Conservation (phyloP, 2,888 invertebrate species). For the Apamea monoglypha region DNA sequence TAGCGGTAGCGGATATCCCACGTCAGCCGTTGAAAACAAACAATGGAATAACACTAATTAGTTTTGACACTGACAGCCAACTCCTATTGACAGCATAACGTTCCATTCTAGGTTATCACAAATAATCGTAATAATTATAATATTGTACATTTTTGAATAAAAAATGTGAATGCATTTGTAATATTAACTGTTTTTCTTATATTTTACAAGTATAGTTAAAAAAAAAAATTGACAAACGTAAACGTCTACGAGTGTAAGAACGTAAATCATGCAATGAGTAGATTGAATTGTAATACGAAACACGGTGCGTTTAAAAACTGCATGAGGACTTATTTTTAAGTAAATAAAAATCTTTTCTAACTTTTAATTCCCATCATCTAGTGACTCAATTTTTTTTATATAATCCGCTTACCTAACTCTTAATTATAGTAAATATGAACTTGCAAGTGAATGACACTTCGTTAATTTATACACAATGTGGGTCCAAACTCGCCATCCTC, state of each 20-base stretch:
- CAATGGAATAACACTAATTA: neutral
- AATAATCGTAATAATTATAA: neutral
- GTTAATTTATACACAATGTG: too few species aligned
- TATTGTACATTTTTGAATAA: neutral
- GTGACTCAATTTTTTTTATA: neutral
- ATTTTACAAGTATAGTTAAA: neutral
- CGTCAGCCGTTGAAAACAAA: neutral
- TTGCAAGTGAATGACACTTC: too few species aligned
- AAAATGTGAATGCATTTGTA: slow-evolving; percentile 2
- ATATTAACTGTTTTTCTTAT: neutral
- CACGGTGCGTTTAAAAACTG: neutral
- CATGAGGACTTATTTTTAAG: neutral
- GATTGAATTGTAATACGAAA: neutral
- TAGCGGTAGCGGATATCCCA: neutral
- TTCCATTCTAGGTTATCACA: neutral
- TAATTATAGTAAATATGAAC: too few species aligned
- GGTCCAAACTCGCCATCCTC: neutral
- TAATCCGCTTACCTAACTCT: too few species aligned
- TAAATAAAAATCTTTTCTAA: slow-evolving; percentile 1
- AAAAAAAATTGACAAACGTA: neutral
- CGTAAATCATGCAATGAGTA: neutral
- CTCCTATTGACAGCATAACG: neutral
- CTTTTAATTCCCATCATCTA: neutral
- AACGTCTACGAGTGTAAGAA: neutral
- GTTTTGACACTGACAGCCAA: neutral